Evolutionary conservation across 2,113 vertebrate genomes (phyloP), one percentile per base, ranked within the genome.

Genomic region (Engraulis encrasicolus): DNA sequence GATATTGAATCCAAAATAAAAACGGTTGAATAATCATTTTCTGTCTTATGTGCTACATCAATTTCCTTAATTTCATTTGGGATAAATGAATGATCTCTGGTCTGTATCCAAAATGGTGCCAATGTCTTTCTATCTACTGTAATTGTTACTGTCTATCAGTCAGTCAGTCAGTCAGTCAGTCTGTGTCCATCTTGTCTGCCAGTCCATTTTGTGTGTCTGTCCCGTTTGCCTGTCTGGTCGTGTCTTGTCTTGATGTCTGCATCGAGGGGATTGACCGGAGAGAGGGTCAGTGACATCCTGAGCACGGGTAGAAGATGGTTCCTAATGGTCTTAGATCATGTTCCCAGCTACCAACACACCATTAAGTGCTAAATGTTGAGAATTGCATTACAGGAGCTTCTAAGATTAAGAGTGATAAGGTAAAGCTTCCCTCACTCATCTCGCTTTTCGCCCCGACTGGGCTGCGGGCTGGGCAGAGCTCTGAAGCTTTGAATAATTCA

Each of bases 401-500:
- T 95, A 86, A 96, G 95, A 97, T 97, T 94, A 94, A 93, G 91
- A 91, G 93, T 93, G 96, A 97, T 96, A 96, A 97, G 95, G 94
- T 94, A 94, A 96, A 94, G 92, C 92, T 95, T 90, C 94, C 94
- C 93, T 95, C 96, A 94, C 94, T 93, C 94, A 93, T 93, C 93
- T 84, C 93, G 90, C 89, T 93, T 93, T 94, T 94, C 92, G 88
- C 92, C 89, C n/a, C n/a, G n/a, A n/a, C n/a, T n/a, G n/a, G 93
- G 91, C 95, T 93, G 91, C 92, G 95, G 93, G 94, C 92, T 93
- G 93, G 87, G 93, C n/a, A n/a, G n/a, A n/a, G n/a, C 91, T 92
- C 95, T 94, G 94, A 92, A 88, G 84, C 88, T 92, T 96, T 98
- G 95, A 97, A 98, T 98, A 95, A 98, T 97, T 96, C 95, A 97